Base-by-base conservation (phyloP, 2,888 invertebrate genomes). In the Antheraea yamamai region DNA sequence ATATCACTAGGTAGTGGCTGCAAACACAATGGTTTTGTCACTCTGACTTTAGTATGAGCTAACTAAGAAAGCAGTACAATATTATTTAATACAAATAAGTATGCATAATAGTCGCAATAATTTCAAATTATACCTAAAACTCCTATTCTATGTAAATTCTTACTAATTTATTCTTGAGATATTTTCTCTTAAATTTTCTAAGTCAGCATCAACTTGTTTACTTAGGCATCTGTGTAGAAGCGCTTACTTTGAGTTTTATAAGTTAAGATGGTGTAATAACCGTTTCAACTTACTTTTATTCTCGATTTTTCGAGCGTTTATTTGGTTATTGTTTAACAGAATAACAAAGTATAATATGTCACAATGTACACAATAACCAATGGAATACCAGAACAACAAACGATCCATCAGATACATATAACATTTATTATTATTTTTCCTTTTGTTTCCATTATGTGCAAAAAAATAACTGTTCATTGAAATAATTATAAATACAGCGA, bases 141-240 rank as follows among this genome's bases (percentile, higher is more conserved):
- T 26, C 2, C 6, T 10, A 58, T 58, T 64, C 64, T 26, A 26
- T 64, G 64, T 35, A 35, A 68, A 39, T 35, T 39, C 39, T 39
- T 68, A 39, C 68, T 66, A 35, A 68, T 68, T 68, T 64, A 26
- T 64, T 64, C 26, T 14, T 10, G 39, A 68, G 39, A 68, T 18
- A 39, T 20, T 68, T 68, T 68, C 64, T 26, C 64, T 35, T 68
- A n/a, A 68, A n/a, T 68, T 39, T 68, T 35, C 39, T 18, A 68
- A 35, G 8, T 68, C 39, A 35, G 68, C 68, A 39, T 30, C 20
- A 35, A 35, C 39, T 68, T 35, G 30, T 68, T 35, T 35, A 68
- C 39, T 72, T 72, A 52, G 16, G 52, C 52, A 52, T 52, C 2
- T 52, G 26, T 1, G 20, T 52, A 51, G 72, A 12, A 51, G 35